Evolutionary conservation across 2,888 invertebrate genomes (phyloP).

Genomic region (Diabrotica balteata): DNA sequence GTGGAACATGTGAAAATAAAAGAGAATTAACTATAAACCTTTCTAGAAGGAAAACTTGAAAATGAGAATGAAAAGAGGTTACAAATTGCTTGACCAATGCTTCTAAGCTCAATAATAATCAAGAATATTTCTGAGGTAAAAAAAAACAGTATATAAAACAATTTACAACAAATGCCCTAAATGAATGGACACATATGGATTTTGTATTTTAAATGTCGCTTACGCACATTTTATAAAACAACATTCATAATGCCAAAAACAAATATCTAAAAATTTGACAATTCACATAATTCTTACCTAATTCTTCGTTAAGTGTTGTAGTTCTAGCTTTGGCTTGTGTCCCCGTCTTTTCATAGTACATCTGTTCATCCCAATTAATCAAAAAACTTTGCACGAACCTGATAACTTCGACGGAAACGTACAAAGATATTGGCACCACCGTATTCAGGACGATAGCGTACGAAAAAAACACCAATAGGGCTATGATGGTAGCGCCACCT

Average conservation of each 20-base stretch:
- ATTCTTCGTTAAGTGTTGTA: slow-evolving; percentile 97
- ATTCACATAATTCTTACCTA: slow-evolving; percentile 65
- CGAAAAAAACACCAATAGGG: slow-evolving; percentile 97
- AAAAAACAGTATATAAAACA: too few relatives aligned
- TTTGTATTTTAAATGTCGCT: too few relatives aligned
- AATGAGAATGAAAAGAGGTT: too few relatives aligned
- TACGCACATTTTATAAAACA: too few relatives aligned
- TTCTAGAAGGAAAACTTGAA: too few relatives aligned
- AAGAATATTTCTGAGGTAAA: too few relatives aligned
- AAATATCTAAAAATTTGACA: not conserved
- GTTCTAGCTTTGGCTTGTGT: slow-evolving; percentile 95
- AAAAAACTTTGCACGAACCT: slow-evolving; percentile 97
- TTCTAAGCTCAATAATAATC: too few relatives aligned
- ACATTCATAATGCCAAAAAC: not conserved
- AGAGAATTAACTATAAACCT: too few relatives aligned
- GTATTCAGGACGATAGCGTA: slow-evolving; percentile 99
- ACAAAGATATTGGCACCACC: slow-evolving; percentile 98
- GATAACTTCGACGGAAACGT: slow-evolving; percentile 96
- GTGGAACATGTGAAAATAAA: too few relatives aligned
- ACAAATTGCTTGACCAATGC: too few relatives aligned
- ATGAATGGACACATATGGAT: too few relatives aligned
- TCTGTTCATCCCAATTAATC: slow-evolving; percentile 99
- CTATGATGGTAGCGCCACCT: slow-evolving; percentile 89
- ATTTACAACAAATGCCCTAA: too few relatives aligned
- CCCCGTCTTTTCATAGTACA: slow-evolving; percentile 91